Conservation (phyloP, 2,797 vertebrate species). For the Podarcis siculus region DNA sequence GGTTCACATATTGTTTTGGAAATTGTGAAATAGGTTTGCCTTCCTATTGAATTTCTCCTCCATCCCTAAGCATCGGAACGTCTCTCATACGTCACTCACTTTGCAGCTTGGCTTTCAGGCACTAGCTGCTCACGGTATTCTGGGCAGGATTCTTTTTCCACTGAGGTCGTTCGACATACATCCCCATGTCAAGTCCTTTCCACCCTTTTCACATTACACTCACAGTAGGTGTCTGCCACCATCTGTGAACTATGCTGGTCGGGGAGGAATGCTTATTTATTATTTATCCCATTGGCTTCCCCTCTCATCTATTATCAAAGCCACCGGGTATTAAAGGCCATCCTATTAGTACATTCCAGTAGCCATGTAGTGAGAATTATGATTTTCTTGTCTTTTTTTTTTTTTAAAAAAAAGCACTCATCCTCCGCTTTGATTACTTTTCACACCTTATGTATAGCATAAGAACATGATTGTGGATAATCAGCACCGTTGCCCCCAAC, state of each 20-base stretch:
- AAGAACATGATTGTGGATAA: constrained; percentile 59
- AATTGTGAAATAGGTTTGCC: too few species aligned
- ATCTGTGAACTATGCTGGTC: constrained; percentile 5
- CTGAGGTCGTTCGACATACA: neutral
- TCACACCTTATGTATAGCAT: constrained; percentile 49
- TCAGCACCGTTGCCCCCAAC: constrained; percentile 48
- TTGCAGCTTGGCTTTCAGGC: neutral
- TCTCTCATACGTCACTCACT: neutral
- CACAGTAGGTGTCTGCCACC: constrained; percentile 23
- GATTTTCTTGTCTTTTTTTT: neutral
- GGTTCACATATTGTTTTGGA: too few species aligned
- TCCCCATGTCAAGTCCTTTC: constrained; percentile 6
- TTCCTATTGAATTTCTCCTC: neutral
- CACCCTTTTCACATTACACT: neutral
- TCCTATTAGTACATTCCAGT: constrained; percentile 55
- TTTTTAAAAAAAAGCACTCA: constrained; percentile 43
- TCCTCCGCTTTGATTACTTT: constrained; percentile 58
- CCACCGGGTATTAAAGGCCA: constrained; percentile 51
- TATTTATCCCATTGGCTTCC: constrained; percentile 36
- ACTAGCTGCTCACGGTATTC: neutral
- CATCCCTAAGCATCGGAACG: neutral
- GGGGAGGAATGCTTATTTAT: constrained; percentile 29
- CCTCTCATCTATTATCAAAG: constrained; percentile 50
- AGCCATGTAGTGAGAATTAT: constrained; percentile 47
- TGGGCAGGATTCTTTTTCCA: neutral